These are phyloP conservation scores for Microchrysa polita DNA, from an alignment of 2,888 invertebrate species.

Conservation along the genomic window DNA sequence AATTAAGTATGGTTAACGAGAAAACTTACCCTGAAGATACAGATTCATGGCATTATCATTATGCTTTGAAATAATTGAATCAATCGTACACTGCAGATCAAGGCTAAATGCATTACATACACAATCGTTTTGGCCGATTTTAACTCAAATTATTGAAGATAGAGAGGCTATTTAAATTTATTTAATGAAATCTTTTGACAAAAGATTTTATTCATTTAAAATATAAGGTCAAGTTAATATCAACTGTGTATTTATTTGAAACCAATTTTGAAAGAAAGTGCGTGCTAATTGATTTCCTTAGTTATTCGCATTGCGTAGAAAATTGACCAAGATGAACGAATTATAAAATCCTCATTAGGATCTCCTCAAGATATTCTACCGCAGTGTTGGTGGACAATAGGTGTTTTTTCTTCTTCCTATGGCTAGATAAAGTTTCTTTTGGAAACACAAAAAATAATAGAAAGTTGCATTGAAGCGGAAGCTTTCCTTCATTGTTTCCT, in stretches of 20 bases:
- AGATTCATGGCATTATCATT: background rate
- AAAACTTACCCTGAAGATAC: conserved; percentile 26
- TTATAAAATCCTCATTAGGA: conserved; percentile 34
- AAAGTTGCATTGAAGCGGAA: conserved; percentile 44
- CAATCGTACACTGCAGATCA: background rate
- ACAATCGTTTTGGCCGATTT: too few species aligned
- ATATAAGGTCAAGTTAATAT: too few species aligned
- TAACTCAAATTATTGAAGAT: too few species aligned
- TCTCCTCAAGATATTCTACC: background rate
- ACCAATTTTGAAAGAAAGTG: too few species aligned
- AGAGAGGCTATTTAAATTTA: too few species aligned
- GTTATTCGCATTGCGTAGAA: too few species aligned
- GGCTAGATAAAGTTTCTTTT: conserved; percentile 25
- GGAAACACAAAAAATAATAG: background rate
- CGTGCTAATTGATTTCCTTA: too few species aligned
- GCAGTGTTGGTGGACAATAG: background rate
- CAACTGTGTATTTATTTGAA: too few species aligned
- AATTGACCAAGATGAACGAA: conserved; percentile 3
- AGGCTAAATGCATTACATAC: background rate
- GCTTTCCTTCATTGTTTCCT: background rate
- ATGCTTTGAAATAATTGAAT: conserved; percentile 16
- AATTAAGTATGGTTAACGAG: conserved; percentile 33
- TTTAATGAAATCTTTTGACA: too few species aligned
- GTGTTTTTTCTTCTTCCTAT: conserved; percentile 23
- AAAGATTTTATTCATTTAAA: too few species aligned